These are phyloP conservation scores for Quadroppia sp. DNA, from an alignment of 2,888 invertebrate species.

Conservation along the genomic window DNA sequence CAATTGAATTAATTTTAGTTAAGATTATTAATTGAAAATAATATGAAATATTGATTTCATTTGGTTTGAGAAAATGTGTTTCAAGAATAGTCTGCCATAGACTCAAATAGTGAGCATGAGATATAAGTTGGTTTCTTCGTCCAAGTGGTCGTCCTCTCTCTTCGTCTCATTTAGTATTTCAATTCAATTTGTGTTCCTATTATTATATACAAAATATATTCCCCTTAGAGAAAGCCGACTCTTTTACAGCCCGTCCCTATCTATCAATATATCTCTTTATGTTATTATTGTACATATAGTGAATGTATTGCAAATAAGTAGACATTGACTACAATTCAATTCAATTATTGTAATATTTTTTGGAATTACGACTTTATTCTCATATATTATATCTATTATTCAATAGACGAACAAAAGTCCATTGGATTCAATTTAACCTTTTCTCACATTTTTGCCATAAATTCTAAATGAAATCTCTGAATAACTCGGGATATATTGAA, in stretches of 20 bases:
- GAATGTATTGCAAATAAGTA: background rate
- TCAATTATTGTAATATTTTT: slow-evolving; percentile 23
- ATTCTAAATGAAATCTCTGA: too few relatives aligned
- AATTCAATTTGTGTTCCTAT: slow-evolving; percentile 8
- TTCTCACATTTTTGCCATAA: too few relatives aligned
- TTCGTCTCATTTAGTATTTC: slow-evolving; percentile 16
- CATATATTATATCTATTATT: background rate
- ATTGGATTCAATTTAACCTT: too few relatives aligned
- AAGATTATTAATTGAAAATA: too few relatives aligned
- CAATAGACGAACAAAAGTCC: background rate
- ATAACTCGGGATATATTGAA: too few relatives aligned
- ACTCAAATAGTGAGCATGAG: too few relatives aligned
- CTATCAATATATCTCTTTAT: background rate
- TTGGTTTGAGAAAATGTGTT: too few relatives aligned
- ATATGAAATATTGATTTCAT: too few relatives aligned
- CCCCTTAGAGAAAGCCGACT: slow-evolving; percentile 13
- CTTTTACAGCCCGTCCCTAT: background rate
- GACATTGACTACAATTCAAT: slow-evolving; percentile 5
- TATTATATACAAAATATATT: slow-evolving; percentile 1
- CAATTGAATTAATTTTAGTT: too few relatives aligned
- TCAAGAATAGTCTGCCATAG: too few relatives aligned
- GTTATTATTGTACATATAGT: slow-evolving; percentile 3
- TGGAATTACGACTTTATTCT: background rate
- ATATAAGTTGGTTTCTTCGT: background rate
- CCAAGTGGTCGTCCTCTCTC: background rate